Evolutionary conservation across 2,888 invertebrate species (phyloP), one percentile per base, ranked within the genome.

Genomic region (Acronicta leporina): DNA sequence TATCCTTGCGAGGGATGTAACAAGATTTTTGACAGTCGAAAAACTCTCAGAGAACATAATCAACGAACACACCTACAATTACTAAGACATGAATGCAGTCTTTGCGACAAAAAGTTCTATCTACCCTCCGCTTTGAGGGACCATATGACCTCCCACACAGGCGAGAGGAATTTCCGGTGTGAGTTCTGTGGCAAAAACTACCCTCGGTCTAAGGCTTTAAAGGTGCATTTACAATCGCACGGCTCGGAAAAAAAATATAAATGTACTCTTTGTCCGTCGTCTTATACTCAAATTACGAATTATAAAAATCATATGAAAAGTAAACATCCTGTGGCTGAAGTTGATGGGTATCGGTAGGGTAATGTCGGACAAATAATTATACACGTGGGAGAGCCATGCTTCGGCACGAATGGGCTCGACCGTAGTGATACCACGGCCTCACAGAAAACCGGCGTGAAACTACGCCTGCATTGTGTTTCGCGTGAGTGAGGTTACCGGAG

Each of bases 101-200:
- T 88, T 1, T 95, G 95, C 58, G 87, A 90, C 7, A 87, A 89
- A 48, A 90, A 89, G 7, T 95, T 92, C 62, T 85, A 81, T 10
- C 52, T 79, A 4, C 81, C 87, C 0, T 81, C 85, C 0, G 82
- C 80, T 1, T 73, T 95, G 15, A 93, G 90, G 2, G 94, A 94
- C 2, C 95, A 95, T 68, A 89, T 94, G 80, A 87, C 94, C 0
- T 92, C 92, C 11, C 95, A 95, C 63, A 94, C 94, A 0, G 95
- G 94, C 0, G 94, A 94, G 59, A 81, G 92, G 14, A 92, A 94
- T 6, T 95, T 91, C 48, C 81, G 91, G 4, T 95, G 95, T 41
- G 85, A 90, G 11, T 87, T 89, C 46, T 95, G 95, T 61, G 92
- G 91, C 1, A 95, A 95, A 76, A 87, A 87, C 5, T 95, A 95